phyloP scores from a whole-genome alignment of 1,140 invertebrate genomes.

The Oryctes rhinoceros region DNA sequence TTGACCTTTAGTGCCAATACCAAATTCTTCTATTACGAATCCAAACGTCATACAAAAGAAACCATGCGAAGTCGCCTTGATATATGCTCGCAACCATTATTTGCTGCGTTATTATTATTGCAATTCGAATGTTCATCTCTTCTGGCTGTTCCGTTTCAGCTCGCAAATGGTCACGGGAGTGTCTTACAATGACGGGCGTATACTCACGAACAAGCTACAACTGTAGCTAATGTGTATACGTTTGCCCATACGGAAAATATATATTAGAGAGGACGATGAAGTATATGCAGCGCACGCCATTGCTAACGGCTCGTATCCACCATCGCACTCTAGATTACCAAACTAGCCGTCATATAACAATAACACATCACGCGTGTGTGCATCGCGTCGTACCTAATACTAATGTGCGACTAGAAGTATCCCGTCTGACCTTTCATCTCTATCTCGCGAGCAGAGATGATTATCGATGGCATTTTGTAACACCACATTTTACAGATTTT shows the following conservation, averaged over 20 bases:
- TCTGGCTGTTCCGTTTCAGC: conserved; percentile 24
- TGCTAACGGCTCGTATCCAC: neutral
- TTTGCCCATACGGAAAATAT: neutral
- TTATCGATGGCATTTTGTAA: conserved; percentile 37
- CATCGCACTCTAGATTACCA: conserved; percentile 19
- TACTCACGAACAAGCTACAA: conserved; percentile 29
- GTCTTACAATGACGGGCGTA: conserved; percentile 35
- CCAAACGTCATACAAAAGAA: conserved; percentile 3
- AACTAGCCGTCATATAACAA: conserved; percentile 21
- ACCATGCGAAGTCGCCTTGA: neutral
- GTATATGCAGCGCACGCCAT: neutral
- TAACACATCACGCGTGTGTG: conserved; percentile 25
- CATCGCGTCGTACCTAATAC: neutral
- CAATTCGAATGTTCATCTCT: conserved; percentile 25
- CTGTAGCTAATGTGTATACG: conserved; percentile 21
- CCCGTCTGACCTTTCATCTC: conserved; percentile 27
- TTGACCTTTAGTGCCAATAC: neutral
- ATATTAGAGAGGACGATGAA: conserved; percentile 3
- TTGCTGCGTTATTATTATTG: conserved; percentile 19
- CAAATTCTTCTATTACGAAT: neutral
- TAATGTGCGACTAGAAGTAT: conserved; percentile 11
- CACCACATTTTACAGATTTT: conserved; percentile 36
- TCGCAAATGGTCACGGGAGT: conserved; percentile 27
- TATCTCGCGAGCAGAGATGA: conserved; percentile 35
- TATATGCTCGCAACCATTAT: conserved; percentile 25